These are phyloP conservation scores for Gymnocephalus cernua DNA, from an alignment of 2,113 vertebrate genomes.

Conservation along the genomic window DNA sequence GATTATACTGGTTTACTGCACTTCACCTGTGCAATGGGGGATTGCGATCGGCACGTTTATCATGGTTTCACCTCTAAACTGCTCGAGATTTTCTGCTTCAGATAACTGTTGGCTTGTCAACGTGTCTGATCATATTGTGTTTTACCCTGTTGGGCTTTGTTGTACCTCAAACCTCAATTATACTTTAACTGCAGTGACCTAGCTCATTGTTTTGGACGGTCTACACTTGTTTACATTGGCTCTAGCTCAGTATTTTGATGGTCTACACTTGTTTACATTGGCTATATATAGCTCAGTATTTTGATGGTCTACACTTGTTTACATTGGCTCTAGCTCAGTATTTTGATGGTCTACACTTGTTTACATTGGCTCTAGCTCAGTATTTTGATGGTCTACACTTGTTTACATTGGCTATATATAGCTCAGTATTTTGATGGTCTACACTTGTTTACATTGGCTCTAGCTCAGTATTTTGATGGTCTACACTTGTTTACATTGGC, in stretches of 20 bases:
- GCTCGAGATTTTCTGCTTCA: not conserved
- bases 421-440: not conserved
- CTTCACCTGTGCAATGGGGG: not conserved
- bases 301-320: conserved; percentile 2
- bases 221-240: conserved; percentile 32
- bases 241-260: not conserved
- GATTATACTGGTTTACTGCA: not conserved
- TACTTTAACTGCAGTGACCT: conserved; percentile 2
- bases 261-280: conserved; percentile 26
- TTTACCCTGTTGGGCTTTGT: not conserved
- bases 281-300: not conserved
- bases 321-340: conserved; percentile 18
- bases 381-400: not conserved
- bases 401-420: conserved; percentile 40
- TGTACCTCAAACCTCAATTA: not conserved
- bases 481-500: conserved; percentile 31
- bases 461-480: not conserved
- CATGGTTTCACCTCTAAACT: not conserved
- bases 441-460: conserved; percentile 31
- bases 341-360: not conserved
- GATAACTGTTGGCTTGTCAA: not conserved
- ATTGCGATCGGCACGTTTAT: too few relatives aligned
- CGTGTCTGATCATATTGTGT: not conserved
- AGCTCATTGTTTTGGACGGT: not conserved
- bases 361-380: conserved; percentile 22